These are phyloP conservation scores for Prunella fulvescens DNA, from an alignment of 2,113 vertebrate genomes.

Conservation along the genomic window DNA sequence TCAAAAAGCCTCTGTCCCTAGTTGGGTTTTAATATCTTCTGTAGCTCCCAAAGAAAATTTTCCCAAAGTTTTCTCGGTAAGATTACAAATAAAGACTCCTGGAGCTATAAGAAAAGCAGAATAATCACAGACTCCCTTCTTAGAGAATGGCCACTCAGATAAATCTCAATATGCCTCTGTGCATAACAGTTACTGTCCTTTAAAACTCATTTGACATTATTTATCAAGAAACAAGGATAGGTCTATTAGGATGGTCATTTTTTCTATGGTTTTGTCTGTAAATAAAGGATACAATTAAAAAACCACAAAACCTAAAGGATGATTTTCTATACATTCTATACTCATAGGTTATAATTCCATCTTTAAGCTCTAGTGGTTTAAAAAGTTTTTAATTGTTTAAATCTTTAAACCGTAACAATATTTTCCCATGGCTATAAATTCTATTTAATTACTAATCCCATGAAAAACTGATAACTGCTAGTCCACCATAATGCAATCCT, in stretches of 20 bases:
- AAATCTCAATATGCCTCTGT: background rate
- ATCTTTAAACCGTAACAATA: background rate
- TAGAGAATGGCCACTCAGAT: background rate
- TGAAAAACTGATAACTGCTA: background rate
- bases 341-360: background rate
- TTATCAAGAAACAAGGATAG: background rate
- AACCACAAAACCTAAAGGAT: background rate
- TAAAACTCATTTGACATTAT: background rate
- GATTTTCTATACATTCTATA: background rate
- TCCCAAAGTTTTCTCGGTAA: background rate
- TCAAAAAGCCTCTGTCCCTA: background rate
- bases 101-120: background rate
- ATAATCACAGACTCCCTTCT: background rate
- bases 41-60: background rate
- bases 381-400: background rate
- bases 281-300: background rate
- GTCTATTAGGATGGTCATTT: background rate
- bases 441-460: slow-evolving; percentile 18
- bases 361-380: background rate
- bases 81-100: background rate
- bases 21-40: background rate
- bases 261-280: background rate
- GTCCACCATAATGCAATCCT: background rate
- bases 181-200: background rate
- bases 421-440: background rate